Evolutionary conservation across 1,140 invertebrate species (phyloP).

Genomic region (Drosophila pallidifrons): DNA sequence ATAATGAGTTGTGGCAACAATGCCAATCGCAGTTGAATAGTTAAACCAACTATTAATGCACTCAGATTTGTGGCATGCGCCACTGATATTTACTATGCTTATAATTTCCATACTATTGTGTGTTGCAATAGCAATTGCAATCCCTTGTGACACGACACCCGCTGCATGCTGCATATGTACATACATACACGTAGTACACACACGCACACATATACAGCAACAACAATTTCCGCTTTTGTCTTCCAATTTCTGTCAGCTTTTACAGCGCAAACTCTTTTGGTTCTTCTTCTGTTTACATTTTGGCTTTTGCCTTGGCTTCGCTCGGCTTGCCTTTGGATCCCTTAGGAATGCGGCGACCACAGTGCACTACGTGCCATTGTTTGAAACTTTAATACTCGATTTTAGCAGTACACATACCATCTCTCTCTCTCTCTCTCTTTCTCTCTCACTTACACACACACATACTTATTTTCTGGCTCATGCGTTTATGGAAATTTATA

Average conservation of each 20-base stretch:
- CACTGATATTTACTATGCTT: background rate
- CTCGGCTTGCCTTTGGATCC: background rate
- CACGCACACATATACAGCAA: background rate
- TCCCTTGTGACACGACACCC: constrained; percentile 21
- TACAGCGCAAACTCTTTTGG: constrained; percentile 28
- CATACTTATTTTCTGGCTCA: constrained; percentile 25
- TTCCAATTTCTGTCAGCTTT: constrained; percentile 35
- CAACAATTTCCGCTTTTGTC: constrained; percentile 23
- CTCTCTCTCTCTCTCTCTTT: too few relatives aligned
- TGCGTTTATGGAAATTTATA: constrained; percentile 68
- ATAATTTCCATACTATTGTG: background rate
- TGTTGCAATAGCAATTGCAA: background rate
- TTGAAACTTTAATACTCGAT: constrained; percentile 28
- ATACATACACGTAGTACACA: background rate
- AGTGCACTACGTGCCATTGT: constrained; percentile 37
- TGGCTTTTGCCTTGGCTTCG: constrained; percentile 30
- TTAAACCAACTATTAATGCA: constrained; percentile 33
- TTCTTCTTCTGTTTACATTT: constrained; percentile 29
- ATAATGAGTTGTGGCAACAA: constrained; percentile 31
- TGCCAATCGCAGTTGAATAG: constrained; percentile 22
- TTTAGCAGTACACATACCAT: constrained; percentile 15
- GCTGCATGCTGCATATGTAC: background rate
- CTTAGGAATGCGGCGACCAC: constrained; percentile 4
- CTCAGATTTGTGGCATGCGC: background rate
- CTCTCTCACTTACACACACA: background rate